Percentiles rank a stretch among this genome's conserved stretches.
phyloP scores from a whole-genome alignment of 2,113 vertebrate genomes.

The Grallaria varia region DNA sequence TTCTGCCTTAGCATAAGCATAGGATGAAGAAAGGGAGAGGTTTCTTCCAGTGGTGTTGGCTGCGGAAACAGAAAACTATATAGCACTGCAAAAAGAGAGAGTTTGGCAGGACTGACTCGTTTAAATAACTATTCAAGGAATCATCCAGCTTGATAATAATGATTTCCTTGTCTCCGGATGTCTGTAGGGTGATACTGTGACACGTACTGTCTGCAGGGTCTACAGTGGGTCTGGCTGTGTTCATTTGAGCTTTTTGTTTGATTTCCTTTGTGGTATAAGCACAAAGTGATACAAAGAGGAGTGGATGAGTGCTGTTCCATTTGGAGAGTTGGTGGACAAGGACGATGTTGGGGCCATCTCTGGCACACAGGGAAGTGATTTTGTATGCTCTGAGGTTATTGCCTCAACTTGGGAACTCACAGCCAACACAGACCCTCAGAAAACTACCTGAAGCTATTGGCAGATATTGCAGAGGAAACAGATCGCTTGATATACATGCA shows the following conservation, averaged over 20 bases:
- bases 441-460: background rate
- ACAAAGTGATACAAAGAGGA: background rate
- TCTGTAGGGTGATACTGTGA: background rate
- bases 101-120: background rate
- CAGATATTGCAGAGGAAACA: background rate
- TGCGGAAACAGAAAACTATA: background rate
- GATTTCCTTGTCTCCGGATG: background rate
- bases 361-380: background rate
- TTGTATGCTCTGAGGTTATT: background rate
- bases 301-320: background rate
- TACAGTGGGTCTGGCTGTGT: background rate
- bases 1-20: background rate
- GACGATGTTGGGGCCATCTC: background rate
- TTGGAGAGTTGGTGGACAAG: background rate
- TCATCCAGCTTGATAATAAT: background rate
- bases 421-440: background rate
- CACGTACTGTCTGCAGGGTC: background rate
- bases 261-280: background rate
- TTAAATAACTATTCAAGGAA: background rate
- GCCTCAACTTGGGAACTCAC: background rate
- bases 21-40: background rate
- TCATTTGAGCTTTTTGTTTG: background rate
- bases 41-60: background rate
- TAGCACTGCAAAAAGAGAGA: background rate
- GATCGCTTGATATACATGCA: background rate